Base-by-base conservation (phyloP, 2,797 vertebrate species). In the Siniperca obscura region DNA sequence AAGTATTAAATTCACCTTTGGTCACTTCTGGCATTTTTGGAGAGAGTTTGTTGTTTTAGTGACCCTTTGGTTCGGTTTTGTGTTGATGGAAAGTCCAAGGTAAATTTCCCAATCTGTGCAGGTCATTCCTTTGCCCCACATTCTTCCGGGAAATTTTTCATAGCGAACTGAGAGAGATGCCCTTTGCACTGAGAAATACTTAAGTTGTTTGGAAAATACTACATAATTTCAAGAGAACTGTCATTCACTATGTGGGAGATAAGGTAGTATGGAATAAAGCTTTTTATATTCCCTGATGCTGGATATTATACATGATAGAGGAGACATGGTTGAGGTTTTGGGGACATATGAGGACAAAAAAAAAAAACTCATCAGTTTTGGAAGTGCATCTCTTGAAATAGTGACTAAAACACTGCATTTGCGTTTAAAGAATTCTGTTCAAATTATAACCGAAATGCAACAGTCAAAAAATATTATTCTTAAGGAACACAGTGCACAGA, bases 1-100 rank as follows among this genome's bases (percentile, higher is more conserved):
- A 68, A 70, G 12, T 55, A 55, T 68, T 46, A 40, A 76, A 64
- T 68, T 65, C 46, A 68, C 72, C 57, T 61, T 55, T 67, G 50
- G 40, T 40, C 36, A n/a, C 12, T 62, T 70, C 17, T 36, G 40
- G 44, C 17, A 16, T 78, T 52, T 55, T 65, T 36, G 25, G 14
- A 50, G 14, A 14, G 7, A 25, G 3, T 40, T 44, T 56, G 30
- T 75, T 67, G 36, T 55, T 61, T 27, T 53, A 50, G 21, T 68
- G 68, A 34, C 70, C 55, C 34, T 71, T 46, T 74, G 66, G 17
- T 61, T 40, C 8, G 66, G 25, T 56, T 74, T 36, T n/a, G 16
- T 9, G 22, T 70, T 76, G 74, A 78, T 76, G 10, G 19, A 69
- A 85, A 78, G 22, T 55, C 62, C 4, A 8, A 30, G n/a, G 16